Evolutionary conservation across 1,140 invertebrate species (phyloP).

Genomic region (Drosophila virilis): DNA sequence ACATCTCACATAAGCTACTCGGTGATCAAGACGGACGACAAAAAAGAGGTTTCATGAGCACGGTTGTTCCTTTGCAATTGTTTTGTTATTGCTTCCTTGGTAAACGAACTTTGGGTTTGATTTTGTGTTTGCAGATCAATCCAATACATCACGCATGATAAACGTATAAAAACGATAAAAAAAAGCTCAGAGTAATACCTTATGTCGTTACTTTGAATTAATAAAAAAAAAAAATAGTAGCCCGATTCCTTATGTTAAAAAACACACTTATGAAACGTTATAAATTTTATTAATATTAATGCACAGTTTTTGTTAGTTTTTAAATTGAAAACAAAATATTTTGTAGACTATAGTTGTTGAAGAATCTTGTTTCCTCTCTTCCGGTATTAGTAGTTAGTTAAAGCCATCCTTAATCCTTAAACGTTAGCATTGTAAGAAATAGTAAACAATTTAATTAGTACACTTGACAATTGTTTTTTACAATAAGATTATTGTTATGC

Average conservation of each 20-base stretch:
- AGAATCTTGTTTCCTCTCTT: not conserved
- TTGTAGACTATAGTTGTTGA: not conserved
- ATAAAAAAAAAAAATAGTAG: not conserved
- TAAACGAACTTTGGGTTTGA: too few relatives aligned
- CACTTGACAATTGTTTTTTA: not conserved
- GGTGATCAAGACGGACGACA: too few relatives aligned
- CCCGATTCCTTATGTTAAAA: not conserved
- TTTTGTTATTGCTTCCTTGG: too few relatives aligned
- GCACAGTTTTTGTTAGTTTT: not conserved
- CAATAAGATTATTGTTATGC: not conserved
- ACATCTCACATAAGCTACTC: too few relatives aligned
- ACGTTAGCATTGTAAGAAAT: not conserved
- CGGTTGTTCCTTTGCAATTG: too few relatives aligned
- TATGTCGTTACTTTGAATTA: not conserved
- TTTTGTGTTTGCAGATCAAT: too few relatives aligned
- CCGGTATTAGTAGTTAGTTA: not conserved
- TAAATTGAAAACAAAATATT: not conserved
- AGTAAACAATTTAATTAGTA: not conserved
- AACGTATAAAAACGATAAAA: not conserved
- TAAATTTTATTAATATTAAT: constrained; percentile 25
- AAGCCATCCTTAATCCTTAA: not conserved
- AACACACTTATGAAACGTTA: constrained; percentile 25
- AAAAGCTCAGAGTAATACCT: not conserved
- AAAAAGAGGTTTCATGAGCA: too few relatives aligned
- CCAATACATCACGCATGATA: too few relatives aligned